These are phyloP conservation scores for Sturmia bella DNA, from an alignment of 2,888 invertebrate genomes.

Conservation along the genomic window DNA sequence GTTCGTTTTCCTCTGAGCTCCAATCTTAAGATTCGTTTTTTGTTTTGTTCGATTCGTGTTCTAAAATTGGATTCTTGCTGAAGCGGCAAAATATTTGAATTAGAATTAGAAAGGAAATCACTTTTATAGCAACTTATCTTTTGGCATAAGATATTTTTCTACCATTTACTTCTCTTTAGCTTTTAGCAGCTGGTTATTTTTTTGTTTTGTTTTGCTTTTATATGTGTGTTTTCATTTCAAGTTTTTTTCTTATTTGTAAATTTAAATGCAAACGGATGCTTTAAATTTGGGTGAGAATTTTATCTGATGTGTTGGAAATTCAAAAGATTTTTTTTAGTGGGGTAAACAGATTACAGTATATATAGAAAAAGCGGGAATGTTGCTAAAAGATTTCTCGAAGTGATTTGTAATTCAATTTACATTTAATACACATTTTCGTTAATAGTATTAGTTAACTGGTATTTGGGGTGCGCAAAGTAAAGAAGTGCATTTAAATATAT, in stretches of 20 bases:
- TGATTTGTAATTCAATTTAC: conserved; percentile 67
- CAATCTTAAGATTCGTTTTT: conserved; percentile 19
- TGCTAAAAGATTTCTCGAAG: conserved; percentile 43
- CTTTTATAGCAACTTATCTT: conserved; percentile 70
- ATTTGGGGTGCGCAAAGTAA: conserved; percentile 11
- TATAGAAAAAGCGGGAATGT: conserved; percentile 24
- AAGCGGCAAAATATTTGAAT: conserved; percentile 70
- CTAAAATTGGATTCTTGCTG: conserved; percentile 69
- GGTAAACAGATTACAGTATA: not conserved
- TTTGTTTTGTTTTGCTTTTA: conserved; percentile 8
- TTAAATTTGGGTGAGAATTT: conserved; percentile 54
- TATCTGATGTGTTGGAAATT: conserved; percentile 33
- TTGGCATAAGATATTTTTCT: conserved; percentile 65
- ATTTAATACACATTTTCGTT: conserved; percentile 59
- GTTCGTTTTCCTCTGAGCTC: conserved; percentile 6
- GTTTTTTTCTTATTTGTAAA: conserved; percentile 26
- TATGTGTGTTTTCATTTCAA: not conserved
- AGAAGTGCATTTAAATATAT: conserved; percentile 19
- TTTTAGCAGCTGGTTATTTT: conserved; percentile 56
- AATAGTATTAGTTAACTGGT: conserved; percentile 34
- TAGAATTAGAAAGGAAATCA: conserved; percentile 69
- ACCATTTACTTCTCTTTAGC: conserved; percentile 62
- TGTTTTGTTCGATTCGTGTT: conserved; percentile 54
- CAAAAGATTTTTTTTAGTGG: not conserved
- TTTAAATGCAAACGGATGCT: conserved; percentile 64